phyloP scores from a whole-genome alignment of 1,140 invertebrate species.

The Cydia amplana region DNA sequence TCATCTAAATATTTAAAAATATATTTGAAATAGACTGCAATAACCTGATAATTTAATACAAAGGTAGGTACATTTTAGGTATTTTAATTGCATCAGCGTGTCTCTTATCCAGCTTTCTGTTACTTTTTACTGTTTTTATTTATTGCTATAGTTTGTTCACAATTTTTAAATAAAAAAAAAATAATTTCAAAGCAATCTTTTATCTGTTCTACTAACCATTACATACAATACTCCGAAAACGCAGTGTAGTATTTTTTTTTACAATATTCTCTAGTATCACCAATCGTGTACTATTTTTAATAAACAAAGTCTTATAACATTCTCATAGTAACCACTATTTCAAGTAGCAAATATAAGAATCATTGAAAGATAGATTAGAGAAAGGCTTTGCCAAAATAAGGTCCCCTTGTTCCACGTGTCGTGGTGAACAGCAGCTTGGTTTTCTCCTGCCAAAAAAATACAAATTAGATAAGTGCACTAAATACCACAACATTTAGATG shows the following conservation, averaged over 20 bases:
- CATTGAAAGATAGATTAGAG: constrained; percentile 47
- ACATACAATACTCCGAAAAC: not conserved
- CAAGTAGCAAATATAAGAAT: constrained; percentile 53
- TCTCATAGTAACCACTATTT: constrained; percentile 32
- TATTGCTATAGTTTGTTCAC: too few species aligned
- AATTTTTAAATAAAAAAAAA: too few species aligned
- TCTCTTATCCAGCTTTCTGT: too few species aligned
- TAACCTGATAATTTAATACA: too few species aligned
- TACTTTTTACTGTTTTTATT: too few species aligned
- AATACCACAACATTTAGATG: too few species aligned
- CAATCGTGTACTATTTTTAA: constrained; percentile 17
- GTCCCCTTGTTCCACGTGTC: constrained; percentile 71
- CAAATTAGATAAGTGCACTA: too few species aligned
- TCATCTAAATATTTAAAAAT: too few species aligned
- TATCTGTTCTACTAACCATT: not conserved
- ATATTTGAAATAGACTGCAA: too few species aligned
- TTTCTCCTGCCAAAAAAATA: constrained; percentile 56
- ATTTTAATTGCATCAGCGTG: too few species aligned
- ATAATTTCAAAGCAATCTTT: not conserved
- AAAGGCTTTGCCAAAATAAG: constrained; percentile 59
- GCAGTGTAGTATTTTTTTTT: not conserved
- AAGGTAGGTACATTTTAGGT: too few species aligned
- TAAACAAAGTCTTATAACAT: constrained; percentile 20
- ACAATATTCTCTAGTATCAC: constrained; percentile 30
- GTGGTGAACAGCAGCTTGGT: constrained; percentile 74